Evolutionary conservation across 2,113 vertebrate species (phyloP), one percentile per base, ranked within the genome.

Genomic region (Oncorhynchus nerka): DNA sequence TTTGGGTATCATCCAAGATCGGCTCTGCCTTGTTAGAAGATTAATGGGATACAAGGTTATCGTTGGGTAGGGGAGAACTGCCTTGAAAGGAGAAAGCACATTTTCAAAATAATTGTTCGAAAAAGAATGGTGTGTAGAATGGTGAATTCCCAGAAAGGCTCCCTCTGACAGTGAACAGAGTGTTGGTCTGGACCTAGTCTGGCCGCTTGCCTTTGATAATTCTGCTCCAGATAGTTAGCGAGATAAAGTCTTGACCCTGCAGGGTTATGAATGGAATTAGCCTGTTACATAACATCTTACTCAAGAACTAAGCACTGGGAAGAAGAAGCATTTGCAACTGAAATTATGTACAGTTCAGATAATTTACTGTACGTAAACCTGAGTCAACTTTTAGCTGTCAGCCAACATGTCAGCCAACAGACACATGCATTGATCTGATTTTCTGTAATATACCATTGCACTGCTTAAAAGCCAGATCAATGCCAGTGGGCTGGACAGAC

Each of bases 141-240:
- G 75, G 81, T 72, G 76, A 73, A 45, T 91, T 88, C 84, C 85
- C 83, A 84, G 84, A 89, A 89, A 89, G 83, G 28, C 72, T 75
- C 82, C 61, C 30, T 11, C 68, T 90, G 87, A 90, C 87, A 82
- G 72, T 85, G 74, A 88, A 74, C 88, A 91, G 87, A 86, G 84
- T 74, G 74, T 78, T 88, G 86, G 86, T 16, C 77, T 70, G 30
- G 68, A 71, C 78, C 80, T 84, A 32, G 28, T 28, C 65, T 26
- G 24, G 81, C 55, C 57, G 61, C 72, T 83, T 79, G 83, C 83
- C 81, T 87, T 88, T 86, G 81, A 81, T 87, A 84, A 85, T 83
- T 30, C 71, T 75, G 75, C 73, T 76, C 76, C 67, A 62, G 79
- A 76, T 64, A 70, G 70, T 84, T 81, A 76, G 48, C 61, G 76